Conservation (phyloP, 2,888 invertebrate genomes). For the Nymphalis c-album region DNA sequence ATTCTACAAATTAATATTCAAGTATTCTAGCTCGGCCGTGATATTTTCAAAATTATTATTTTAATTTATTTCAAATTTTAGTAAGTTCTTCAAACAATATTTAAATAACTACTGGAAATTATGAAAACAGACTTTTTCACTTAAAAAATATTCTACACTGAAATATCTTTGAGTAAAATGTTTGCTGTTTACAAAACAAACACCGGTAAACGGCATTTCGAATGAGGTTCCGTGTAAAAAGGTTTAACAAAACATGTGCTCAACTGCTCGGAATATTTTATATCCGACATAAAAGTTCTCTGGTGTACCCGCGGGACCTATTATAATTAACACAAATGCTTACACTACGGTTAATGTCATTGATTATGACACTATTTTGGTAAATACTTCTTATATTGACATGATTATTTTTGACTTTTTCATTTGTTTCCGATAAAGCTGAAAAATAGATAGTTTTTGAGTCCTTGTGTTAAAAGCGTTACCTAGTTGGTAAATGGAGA, state of each 20-base stretch:
- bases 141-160: background rate
- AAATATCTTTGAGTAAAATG: slow-evolving; percentile 6
- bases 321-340: slow-evolving; percentile 23
- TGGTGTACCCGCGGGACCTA: slow-evolving; percentile 20
- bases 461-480: no score
- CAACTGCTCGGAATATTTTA: slow-evolving; percentile 18
- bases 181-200: slow-evolving; percentile 9
- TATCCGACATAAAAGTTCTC: slow-evolving; percentile 22
- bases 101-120: no score
- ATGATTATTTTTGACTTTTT: no score
- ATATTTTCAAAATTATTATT: no score
- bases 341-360: slow-evolving; percentile 12
- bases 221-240: background rate
- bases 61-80: no score
- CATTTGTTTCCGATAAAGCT: no score
- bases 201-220: slow-evolving; percentile 2
- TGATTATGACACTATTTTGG: slow-evolving; percentile 9
- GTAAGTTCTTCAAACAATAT: no score
- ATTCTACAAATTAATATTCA: no score
- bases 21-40: no score
- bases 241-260: slow-evolving; percentile 13
- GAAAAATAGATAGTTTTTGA: no score
- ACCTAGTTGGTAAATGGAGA: no score
- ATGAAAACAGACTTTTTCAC: background rate
- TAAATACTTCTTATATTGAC: background rate